Conservation (phyloP, 2,797 vertebrate genomes). For the Kryptopterus vitreolus region DNA sequence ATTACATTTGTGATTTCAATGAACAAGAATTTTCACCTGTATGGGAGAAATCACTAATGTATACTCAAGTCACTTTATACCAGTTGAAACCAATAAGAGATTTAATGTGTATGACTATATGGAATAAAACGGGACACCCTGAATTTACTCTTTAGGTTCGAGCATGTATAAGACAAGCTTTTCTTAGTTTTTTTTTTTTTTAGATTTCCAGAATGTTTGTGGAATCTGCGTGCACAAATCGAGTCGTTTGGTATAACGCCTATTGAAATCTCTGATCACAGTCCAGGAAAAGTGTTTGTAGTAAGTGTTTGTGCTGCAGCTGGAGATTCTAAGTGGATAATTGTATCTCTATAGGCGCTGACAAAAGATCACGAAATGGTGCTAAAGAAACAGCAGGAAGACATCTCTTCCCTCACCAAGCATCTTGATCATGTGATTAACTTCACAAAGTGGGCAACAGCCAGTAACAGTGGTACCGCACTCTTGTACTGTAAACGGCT, state of each 20-base stretch:
- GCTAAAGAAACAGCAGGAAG: conserved; percentile 91
- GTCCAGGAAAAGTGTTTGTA: not conserved
- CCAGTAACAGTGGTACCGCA: conserved; percentile 87
- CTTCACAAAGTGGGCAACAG: conserved; percentile 94
- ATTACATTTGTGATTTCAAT: not conserved
- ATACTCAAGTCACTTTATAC: not conserved
- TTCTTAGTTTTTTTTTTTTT: not conserved
- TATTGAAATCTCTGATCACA: not conserved
- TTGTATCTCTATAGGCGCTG: conserved; percentile 63
- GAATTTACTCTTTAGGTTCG: not conserved
- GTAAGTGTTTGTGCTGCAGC: not conserved
- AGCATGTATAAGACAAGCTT: not conserved
- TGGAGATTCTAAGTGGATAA: not conserved
- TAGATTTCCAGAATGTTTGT: not conserved
- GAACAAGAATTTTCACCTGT: not conserved
- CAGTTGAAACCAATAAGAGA: not conserved
- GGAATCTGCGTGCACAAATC: not conserved
- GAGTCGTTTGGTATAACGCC: not conserved
- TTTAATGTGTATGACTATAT: not conserved
- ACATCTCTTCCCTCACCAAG: conserved; percentile 81
- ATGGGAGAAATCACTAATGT: not conserved
- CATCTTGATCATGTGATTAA: conserved; percentile 95
- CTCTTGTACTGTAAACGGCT: conserved; percentile 97
- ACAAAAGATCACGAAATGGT: conserved; percentile 87
- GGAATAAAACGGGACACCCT: not conserved